Evolutionary conservation across 1,140 invertebrate species (phyloP), one percentile per base, ranked within the genome.

Genomic region (Steinernema feltiae): DNA sequence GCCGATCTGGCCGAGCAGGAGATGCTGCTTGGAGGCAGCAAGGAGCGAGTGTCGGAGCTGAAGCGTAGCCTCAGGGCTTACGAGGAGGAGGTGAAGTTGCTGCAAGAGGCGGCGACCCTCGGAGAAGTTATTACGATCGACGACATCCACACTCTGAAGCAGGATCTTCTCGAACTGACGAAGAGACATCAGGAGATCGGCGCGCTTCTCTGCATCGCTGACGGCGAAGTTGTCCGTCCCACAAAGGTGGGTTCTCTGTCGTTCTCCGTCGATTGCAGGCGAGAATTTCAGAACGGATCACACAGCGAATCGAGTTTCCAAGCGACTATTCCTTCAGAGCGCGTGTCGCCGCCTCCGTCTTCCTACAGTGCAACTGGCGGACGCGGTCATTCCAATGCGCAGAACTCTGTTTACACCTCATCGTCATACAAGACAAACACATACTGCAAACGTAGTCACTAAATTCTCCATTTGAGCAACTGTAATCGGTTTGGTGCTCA

Each of bases 1-100:
- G 80, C 83, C 53, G 32, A 70, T n/a, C 12, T 63, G 53, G 53
- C 53, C 15, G 53, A 63, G 53, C 12, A 63, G 24, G 53, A 63
- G 53, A 27, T 63, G 15, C 15, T 15, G 15, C 7, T 63, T 3
- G 53, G 53, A 63, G 53, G 53, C 15, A 63, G 53, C 53, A 7
- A 27, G 3, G 53, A 63, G 53, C 7, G 24, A 21, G 53, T 27
- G 15, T 7, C 53, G 3, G 53, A 63, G 53, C 24, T 3, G 24
- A 63, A 27, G 7, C 3, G 53, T n/a, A 27, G 7, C 53, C 24
- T n/a, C 15, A 27, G n/a, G 12, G 53, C 12, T 15, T 63, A 63
- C 53, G 53, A 63, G 24, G 24, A 63, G 12, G 53, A 63, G 24
- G 53, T 63, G 7, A 21, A 15, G 15, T 63, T 63, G 15, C 53